Base-by-base conservation (phyloP, 2,888 invertebrate species). In the Ptycholaimellus sp. region DNA sequence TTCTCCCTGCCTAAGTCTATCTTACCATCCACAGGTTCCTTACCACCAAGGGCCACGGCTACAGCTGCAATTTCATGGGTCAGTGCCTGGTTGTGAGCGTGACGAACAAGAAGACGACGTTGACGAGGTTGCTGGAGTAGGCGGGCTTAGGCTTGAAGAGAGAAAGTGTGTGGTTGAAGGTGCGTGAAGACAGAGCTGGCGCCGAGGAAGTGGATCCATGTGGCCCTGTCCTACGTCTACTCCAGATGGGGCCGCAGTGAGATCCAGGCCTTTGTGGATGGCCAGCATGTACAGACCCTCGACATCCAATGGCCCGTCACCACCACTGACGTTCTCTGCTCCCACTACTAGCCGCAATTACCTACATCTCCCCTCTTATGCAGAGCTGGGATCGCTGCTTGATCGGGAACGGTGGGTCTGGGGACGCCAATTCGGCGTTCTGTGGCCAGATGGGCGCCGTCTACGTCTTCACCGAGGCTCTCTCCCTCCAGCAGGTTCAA, bases 231-330 rank as follows among this genome's bases (percentile, higher is more conserved):
- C 56, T 90, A 90, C 68, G 85, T 90, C 63, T 96, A 96, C 72
- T 93, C 93, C 67, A 74, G 96, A 56, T 96, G 96, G 96, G 90
- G 87, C 52, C 85, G 87, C 66, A 87, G 85, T 65, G 93, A 96
- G 69, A 83, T 99, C 62, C 83, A 87, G 65, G 93, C 90, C 68
- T 74, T 87, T 62, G 87, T 99, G 46, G 93, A 99, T 67, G 96
- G 96, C 45, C 85, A 90, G 66, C 72, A 90, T 56, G 87, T 85
- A 38, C 90, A 90, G 50, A 85, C 83, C 61, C 85, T 90, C 3
- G 93, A 96, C 66, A 87, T 96, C 81, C 83, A 87, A 42, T 99
- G 96, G 96, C 81, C 87, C 64, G 87, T 93, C 64, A 85, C 81
- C 49, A 83, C 87, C 44, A 85, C 78, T 62, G 90, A 90, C 62